A percentile compares a stretch with the other conserved stretches of the same genome.
These are phyloP conservation scores for Anomalospiza imberbis DNA, from an alignment of 2,797 vertebrate species.

Conservation along the genomic window DNA sequence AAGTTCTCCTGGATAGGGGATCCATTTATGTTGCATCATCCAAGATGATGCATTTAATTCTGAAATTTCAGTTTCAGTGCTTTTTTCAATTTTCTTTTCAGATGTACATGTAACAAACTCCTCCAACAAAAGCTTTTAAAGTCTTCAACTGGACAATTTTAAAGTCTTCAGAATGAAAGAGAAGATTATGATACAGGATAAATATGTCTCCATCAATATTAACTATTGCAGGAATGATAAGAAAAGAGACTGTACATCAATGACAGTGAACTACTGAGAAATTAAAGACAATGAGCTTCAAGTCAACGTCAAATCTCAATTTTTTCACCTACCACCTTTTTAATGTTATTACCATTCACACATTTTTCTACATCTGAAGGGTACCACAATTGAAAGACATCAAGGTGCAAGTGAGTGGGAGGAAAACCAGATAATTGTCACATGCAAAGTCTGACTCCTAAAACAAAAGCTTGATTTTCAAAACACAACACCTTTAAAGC, in stretches of 20 bases:
- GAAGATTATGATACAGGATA: not conserved
- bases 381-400: not conserved
- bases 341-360: not conserved
- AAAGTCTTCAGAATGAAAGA: not conserved
- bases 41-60: not conserved
- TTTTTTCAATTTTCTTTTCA: not conserved
- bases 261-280: not conserved
- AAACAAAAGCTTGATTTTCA: not conserved
- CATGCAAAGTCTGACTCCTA: not conserved
- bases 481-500: not conserved
- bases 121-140: slow-evolving; percentile 12
- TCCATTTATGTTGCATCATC: not conserved
- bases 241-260: not conserved
- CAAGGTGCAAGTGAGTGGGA: not conserved
- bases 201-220: not conserved
- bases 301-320: not conserved
- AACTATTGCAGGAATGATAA: not conserved
- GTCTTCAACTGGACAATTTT: not conserved
- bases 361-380: not conserved
- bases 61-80: not conserved
- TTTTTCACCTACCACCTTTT: not conserved
- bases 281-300: not conserved
- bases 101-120: not conserved
- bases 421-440: not conserved
- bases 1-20: not conserved